Evolutionary conservation across 2,888 invertebrate species (phyloP), one percentile per base, ranked within the genome.

Genomic region (Lepetodrilus schrolli): DNA sequence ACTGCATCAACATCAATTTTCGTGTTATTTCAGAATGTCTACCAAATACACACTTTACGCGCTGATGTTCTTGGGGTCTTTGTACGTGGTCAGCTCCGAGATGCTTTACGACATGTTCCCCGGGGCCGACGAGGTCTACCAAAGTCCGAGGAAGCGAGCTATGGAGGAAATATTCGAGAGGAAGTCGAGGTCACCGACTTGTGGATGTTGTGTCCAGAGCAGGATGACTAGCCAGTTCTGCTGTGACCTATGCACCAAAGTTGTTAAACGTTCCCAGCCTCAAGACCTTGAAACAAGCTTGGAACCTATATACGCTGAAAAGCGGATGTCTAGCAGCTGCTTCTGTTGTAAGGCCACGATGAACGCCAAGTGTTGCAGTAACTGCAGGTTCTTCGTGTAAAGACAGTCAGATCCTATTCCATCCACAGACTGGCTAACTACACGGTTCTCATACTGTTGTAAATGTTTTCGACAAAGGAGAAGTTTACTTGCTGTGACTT

Each of bases 131-230:
- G 13, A 23, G n/a, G 43, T 13, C 10, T 17, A 3, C 17, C 7
- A 4, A 17, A 43, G 43, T 8, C 5, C 13, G 13, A 34, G 34
- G 17, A 30, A 30, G 58, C 26, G 30, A 58, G 34, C 23, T 2
- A 17, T 34, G 4, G 58, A 34, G 0, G 30, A 30, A 17, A 58
- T 17, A 30, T 58, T 58, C 17, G 7, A 30, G n/a, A 26, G 58
- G 7, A 23, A 58, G 30, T 26, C 58, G 2, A 58, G 58, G 34
- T 58, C 58, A 0, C 58, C 58, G 1, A 58, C 58, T 2, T 58
- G 58, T 30, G 58, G 58, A 34, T 58, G 58, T 58, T 58, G 58
- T 30, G 58, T 58, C 7, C 58, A 58, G 58, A 58, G 58, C 30
- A 58, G 58, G 17, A 58, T 58, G 58, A 58, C 58, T 4, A 58